Evolutionary conservation across 2,888 invertebrate genomes (phyloP), one percentile per base, ranked within the genome.

Genomic region (Xanthia togata): DNA sequence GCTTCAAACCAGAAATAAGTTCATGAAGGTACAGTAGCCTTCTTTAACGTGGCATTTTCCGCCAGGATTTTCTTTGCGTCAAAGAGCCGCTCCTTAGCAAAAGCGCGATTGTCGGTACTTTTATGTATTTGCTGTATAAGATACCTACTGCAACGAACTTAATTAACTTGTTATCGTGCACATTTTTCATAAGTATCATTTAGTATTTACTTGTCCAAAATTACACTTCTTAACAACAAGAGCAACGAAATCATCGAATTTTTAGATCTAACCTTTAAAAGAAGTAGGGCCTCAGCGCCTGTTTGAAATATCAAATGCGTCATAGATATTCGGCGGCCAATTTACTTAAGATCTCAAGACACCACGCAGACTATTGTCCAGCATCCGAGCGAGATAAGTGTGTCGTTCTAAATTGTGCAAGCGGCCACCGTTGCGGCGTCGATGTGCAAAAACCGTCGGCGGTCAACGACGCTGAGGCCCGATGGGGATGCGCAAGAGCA

Each of bases 401-500:
- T 92, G 91, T 89, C 93, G 94, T 91, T 94, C 93, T 94, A 94
- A 91, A 92, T 93, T 90, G 91, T 92, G 90, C 92, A 92, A 91
- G 90, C 91, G 90, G 90, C 88, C 88, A 88, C 86, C 87, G 91
- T 88, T 89, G 90, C 89, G 90, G 89, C 89, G 88, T 89, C 88
- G 90, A 89, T 90, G 92, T 92, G 94, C 95, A 96, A 96, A 96
- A 96, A 95, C 92, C 86, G 83, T 83, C 87, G 83, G 84, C 94
- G 95, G 96, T 96, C 96, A 95, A 88, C 94, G 95, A 94, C 95
- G 94, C 92, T 89, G 95, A 89, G 96, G 95, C 96, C 95, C 94
- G 91, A 88, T 90, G 94, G 94, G 95, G 93, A 90, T 92, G 92
- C 89, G 90, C 88, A 59, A 80, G 91, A 88, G 90, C 88, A 73